Conservation (phyloP, 2,888 invertebrate species). For the Cheilosia impressa region DNA sequence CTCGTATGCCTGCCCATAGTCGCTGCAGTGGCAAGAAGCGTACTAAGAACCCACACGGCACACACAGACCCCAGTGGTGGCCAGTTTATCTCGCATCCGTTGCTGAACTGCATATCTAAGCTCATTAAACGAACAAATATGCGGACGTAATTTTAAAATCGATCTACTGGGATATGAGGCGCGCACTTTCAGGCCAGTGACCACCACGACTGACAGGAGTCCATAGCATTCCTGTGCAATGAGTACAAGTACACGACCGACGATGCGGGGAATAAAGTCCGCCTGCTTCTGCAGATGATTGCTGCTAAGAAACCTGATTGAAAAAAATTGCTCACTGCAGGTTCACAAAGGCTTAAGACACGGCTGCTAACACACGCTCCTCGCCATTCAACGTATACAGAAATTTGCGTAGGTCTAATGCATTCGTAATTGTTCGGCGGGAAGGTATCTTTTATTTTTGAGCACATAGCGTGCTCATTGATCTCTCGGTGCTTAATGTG, state of each 20-base stretch:
- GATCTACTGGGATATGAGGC: conserved; percentile 28
- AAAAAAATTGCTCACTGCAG: conserved; percentile 42
- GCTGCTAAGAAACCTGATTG: conserved; percentile 50
- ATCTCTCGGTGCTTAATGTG: conserved; percentile 52
- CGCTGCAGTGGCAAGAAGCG: not conserved
- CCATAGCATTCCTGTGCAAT: conserved; percentile 56
- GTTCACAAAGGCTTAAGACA: conserved; percentile 41
- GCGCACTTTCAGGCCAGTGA: conserved; percentile 58
- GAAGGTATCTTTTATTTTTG: conserved; percentile 23
- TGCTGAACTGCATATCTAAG: conserved; percentile 21
- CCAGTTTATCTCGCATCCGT: conserved; percentile 26
- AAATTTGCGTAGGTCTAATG: conserved; percentile 66
- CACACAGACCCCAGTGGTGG: not conserved
- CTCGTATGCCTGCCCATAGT: no score
- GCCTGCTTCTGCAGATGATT: not conserved
- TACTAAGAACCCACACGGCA: conserved; percentile 14
- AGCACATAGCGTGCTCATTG: conserved; percentile 48
- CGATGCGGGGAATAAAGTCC: no score
- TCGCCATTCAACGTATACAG: conserved; percentile 6
- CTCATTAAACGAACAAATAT: conserved; percentile 51
- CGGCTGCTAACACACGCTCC: conserved; percentile 21
- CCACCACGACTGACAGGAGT: conserved; percentile 38
- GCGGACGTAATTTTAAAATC: conserved; percentile 56
- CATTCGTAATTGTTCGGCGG: conserved; percentile 38
- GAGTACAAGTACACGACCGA: conserved; percentile 18